Percentiles rank a stretch among this genome's conserved stretches.
Conservation (phyloP, 2,113 vertebrate genomes). For the Epinephelus lanceolatus region DNA sequence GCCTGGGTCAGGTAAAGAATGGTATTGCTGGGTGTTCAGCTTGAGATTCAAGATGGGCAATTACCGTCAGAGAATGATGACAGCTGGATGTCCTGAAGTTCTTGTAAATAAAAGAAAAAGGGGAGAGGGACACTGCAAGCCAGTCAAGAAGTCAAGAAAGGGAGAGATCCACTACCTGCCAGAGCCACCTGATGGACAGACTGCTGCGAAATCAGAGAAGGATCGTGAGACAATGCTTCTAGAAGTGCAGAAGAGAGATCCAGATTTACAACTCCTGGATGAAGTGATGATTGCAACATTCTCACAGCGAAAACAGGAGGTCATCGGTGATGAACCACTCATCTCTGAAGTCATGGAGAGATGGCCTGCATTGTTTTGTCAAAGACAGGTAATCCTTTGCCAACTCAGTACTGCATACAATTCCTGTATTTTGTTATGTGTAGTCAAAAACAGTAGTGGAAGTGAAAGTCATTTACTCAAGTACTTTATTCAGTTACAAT, state of each 20-base stretch:
- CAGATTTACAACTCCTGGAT: not conserved
- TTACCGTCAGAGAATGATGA: not conserved
- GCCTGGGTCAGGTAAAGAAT: not conserved
- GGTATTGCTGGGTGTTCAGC: conserved; percentile 1
- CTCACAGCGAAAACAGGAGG: not conserved
- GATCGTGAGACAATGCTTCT: not conserved
- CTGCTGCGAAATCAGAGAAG: not conserved
- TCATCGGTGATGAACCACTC: not conserved
- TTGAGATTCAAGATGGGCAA: not conserved
- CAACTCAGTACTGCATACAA: too few relatives aligned
- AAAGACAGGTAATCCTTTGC: not conserved
- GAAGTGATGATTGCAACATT: not conserved
- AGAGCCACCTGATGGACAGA: not conserved
- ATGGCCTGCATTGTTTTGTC: not conserved
- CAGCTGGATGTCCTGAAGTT: not conserved
- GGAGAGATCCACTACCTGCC: not conserved
- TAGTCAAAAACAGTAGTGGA: too few relatives aligned
- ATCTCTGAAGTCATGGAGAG: not conserved
- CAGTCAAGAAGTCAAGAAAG: not conserved
- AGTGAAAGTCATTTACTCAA: too few relatives aligned
- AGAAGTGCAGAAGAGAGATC: not conserved
- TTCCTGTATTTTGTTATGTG: too few relatives aligned
- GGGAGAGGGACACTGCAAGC: too few relatives aligned
- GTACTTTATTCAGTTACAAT: too few relatives aligned
- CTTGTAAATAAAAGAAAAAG: not conserved